phyloP scores from a whole-genome alignment of 2,113 vertebrate genomes.

The Platysteira castanea region DNA sequence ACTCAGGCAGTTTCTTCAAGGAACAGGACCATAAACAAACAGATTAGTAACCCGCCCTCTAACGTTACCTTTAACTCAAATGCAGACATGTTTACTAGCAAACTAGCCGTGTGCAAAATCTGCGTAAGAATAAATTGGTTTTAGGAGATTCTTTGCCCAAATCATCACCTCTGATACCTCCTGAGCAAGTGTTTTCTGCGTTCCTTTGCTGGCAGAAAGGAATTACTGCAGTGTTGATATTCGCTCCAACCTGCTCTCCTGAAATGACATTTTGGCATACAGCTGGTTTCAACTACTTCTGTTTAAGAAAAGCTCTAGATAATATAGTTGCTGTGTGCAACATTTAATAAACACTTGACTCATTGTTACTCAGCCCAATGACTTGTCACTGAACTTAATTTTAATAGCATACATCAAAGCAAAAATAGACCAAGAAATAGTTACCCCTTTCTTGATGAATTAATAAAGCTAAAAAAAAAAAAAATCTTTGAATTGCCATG shows the following conservation, averaged over 20 bases:
- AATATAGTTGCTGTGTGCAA: background rate
- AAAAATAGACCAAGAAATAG: background rate
- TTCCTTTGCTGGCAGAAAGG: background rate
- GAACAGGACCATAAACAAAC: background rate
- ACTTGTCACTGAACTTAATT: conserved; percentile 3
- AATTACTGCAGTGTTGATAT: background rate
- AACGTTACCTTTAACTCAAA: background rate
- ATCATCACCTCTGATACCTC: background rate
- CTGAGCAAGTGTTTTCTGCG: background rate
- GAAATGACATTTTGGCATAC: background rate
- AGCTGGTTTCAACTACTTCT: background rate
- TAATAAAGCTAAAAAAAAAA: background rate
- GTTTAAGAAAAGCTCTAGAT: background rate
- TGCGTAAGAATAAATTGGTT: background rate
- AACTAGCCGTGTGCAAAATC: background rate
- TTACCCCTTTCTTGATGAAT: background rate
- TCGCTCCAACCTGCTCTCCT: background rate
- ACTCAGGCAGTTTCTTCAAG: background rate
- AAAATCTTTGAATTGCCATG: background rate
- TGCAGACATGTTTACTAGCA: background rate
- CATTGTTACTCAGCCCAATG: background rate
- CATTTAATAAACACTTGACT: background rate
- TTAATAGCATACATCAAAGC: background rate
- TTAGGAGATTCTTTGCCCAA: background rate
- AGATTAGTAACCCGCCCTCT: background rate